Percentiles rank a stretch among this genome's conserved stretches.
phyloP scores from a whole-genome alignment of 2,797 vertebrate species.

The Channa striata region DNA sequence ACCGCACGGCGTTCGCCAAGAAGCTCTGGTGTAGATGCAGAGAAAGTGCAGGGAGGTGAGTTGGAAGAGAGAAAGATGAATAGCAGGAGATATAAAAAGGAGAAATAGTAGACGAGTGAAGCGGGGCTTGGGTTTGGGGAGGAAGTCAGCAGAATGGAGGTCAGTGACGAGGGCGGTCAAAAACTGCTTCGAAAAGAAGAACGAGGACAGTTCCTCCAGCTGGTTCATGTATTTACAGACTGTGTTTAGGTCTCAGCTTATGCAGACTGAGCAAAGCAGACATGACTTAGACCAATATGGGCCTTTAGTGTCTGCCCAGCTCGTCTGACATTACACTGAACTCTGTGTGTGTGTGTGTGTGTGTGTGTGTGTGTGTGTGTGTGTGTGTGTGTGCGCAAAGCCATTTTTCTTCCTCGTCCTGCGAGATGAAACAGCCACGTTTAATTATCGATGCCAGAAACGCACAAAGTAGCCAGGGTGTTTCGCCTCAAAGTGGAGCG shows the following conservation, averaged over 20 bases:
- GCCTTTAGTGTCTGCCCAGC: constrained; percentile 30
- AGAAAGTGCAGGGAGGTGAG: constrained; percentile 38
- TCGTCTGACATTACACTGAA: constrained; percentile 49
- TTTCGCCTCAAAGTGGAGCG: constrained; percentile 50
- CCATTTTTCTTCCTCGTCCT: constrained; percentile 36
- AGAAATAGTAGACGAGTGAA: not conserved
- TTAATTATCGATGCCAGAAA: constrained; percentile 43
- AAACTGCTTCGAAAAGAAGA: not conserved
- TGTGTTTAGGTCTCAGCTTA: constrained; percentile 45
- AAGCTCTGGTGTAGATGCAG: constrained; percentile 36
- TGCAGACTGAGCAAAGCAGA: constrained; percentile 41
- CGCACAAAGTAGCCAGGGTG: constrained; percentile 37
- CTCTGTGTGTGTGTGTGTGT: constrained; percentile 16
- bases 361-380: not conserved
- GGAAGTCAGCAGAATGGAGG: constrained; percentile 10
- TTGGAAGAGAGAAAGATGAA: constrained; percentile 21
- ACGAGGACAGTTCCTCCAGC: constrained; percentile 48
- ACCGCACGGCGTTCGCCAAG: constrained; percentile 54
- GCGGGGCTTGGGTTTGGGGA: constrained; percentile 39
- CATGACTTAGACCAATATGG: constrained; percentile 38
- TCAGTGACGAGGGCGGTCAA: constrained; percentile 8
- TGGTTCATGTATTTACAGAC: constrained; percentile 52
- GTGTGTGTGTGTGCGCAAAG: constrained; percentile 18
- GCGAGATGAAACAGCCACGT: constrained; percentile 34
- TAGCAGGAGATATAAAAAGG: constrained; percentile 39